Evolutionary conservation across 1,140 invertebrate species (phyloP), one percentile per base, ranked within the genome.

Genomic region (Chymomyza costata): DNA sequence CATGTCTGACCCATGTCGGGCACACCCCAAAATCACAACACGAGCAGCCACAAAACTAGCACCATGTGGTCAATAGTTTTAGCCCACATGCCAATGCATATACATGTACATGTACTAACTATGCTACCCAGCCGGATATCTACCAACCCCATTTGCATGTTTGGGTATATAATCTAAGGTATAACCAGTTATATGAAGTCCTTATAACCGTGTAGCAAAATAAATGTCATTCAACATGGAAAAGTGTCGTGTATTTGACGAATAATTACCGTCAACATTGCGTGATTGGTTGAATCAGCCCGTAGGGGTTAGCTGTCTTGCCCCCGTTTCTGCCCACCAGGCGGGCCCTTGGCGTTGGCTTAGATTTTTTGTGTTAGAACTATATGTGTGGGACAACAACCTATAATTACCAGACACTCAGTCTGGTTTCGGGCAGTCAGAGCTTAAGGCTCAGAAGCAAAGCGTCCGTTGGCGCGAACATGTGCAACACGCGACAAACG

Each of bases 271-370:
- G 69, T 81, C 78, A 84, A 84, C 82, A 84, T 84, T 84, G 82
- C 82, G 76, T 84, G 82, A 84, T 84, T 84, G 82, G 82, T 82
- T 84, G 82, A 84, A 84, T 84, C 82, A 82, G 65, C 32, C 51
- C 2, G 13, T n/a, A 41, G 21, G 44, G 44, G 21, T 15, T 31
- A 39, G 28, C 25, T 19, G 14, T 37, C 25, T n/a, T n/a, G n/a
- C n/a, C n/a, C n/a, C n/a, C n/a, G n/a, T 30, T 6, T n/a, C n/a
- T n/a, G n/a, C n/a, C n/a, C n/a, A n/a, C n/a, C n/a, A n/a, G 32
- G 38, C 17, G 10, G 0, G 21, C 32, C 11, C 7, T 34, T 38
- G 13, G 19, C 25, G 17, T 13, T 28, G 2, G 32, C n/a, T 43
- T 30, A 6, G 34, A 7, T 5, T 5, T 35, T 38, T 21, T 64